These are phyloP conservation scores for Lutjanus erythropterus DNA, from an alignment of 2,113 vertebrate genomes.

Conservation along the genomic window DNA sequence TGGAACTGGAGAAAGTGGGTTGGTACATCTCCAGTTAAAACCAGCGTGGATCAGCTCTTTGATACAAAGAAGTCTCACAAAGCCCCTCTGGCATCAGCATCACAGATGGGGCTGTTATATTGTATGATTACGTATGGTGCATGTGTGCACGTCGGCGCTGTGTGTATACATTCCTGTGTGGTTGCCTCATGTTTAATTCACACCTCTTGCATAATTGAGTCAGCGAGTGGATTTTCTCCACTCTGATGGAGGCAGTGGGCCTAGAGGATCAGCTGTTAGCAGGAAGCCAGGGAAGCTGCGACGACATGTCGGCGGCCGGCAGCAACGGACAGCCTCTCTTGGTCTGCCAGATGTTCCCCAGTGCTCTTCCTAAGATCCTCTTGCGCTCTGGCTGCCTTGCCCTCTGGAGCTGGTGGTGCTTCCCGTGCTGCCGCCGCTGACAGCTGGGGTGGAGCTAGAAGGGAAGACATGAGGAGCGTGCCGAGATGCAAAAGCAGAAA, in stretches of 20 bases:
- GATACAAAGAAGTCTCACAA: neutral
- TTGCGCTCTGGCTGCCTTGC: constrained; percentile 25
- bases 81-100: constrained; percentile 22
- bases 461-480: constrained; percentile 15
- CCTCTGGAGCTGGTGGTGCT: constrained; percentile 45
- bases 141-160: constrained; percentile 42
- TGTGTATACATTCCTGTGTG: constrained; percentile 62
- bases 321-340: constrained; percentile 30
- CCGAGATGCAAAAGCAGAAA: constrained; percentile 30
- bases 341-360: constrained; percentile 56
- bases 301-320: constrained; percentile 38
- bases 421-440: constrained; percentile 31
- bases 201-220: constrained; percentile 83
- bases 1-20: too few species aligned
- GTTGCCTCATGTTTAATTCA: constrained; percentile 82
- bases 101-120: constrained; percentile 53
- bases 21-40: too few species aligned
- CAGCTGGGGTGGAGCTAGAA: constrained; percentile 23
- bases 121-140: constrained; percentile 41
- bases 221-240: constrained; percentile 73
- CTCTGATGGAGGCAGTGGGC: constrained; percentile 63
- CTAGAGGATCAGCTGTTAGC: constrained; percentile 78
- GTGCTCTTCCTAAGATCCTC: constrained; percentile 38
- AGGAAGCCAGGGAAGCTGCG: constrained; percentile 50
- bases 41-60: neutral